Conservation (phyloP, 2,113 vertebrate species). For the Podarcis cretensis region DNA sequence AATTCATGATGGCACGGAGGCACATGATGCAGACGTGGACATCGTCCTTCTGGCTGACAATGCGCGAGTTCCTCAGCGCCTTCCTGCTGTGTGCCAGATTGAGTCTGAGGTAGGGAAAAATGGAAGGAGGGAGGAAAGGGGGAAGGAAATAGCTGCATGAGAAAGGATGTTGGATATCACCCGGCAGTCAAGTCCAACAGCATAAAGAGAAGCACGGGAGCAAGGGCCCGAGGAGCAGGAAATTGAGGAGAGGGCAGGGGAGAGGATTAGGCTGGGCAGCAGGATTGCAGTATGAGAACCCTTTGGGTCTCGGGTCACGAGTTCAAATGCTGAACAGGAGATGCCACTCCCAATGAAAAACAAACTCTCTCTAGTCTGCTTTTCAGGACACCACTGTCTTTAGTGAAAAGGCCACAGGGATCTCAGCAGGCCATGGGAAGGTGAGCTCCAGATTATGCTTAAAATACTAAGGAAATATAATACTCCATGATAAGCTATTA, state of each 20-base stretch:
- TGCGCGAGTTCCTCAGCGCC: constrained; percentile 80
- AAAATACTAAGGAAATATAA: not conserved
- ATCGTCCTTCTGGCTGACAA: constrained; percentile 89
- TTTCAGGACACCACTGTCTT: not conserved
- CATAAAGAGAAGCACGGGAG: not conserved
- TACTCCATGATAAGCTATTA: not conserved
- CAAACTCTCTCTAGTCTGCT: no score
- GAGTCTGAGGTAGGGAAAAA: constrained; percentile 67
- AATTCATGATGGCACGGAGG: constrained; percentile 97
- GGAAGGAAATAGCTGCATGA: not conserved
- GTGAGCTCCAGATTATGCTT: not conserved
- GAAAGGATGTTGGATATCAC: not conserved
- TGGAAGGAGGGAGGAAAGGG: constrained; percentile 5
- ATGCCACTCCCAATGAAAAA: not conserved
- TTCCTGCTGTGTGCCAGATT: constrained; percentile 83
- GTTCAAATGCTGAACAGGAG: not conserved
- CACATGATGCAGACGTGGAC: constrained; percentile 98
- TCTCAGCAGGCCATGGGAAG: not conserved
- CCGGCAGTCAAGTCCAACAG: not conserved
- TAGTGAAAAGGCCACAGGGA: not conserved
- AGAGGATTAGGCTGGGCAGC: not conserved
- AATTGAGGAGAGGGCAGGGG: not conserved
- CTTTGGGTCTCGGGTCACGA: not conserved
- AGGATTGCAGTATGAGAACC: not conserved
- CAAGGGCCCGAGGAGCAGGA: not conserved